These are phyloP conservation scores for Tuberolachnus salignus DNA, from an alignment of 2,888 invertebrate species.

Conservation along the genomic window DNA sequence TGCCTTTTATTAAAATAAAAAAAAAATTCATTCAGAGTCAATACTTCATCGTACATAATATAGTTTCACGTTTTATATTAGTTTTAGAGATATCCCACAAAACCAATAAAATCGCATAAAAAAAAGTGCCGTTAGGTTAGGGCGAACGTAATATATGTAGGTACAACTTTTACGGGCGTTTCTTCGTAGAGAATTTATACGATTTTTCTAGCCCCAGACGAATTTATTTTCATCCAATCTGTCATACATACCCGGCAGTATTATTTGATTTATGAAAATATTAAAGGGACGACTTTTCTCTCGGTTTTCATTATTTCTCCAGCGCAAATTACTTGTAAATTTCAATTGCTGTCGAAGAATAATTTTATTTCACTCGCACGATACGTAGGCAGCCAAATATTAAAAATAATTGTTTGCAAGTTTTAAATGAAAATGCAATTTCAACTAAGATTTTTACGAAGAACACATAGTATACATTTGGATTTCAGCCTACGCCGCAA, in stretches of 20 bases:
- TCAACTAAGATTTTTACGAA: no score
- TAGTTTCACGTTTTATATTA: conserved; percentile 14
- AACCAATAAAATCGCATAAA: background rate
- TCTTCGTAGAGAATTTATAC: background rate
- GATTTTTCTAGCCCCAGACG: no score
- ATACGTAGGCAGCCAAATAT: no score
- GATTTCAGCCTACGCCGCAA: conserved; percentile 20
- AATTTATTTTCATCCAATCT: no score
- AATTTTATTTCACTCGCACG: no score
- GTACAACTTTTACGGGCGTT: background rate
- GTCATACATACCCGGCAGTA: no score
- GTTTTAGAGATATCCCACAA: background rate
- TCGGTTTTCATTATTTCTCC: background rate
- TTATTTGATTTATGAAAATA: background rate
- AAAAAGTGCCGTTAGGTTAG: background rate
- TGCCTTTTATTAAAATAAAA: conserved; percentile 23
- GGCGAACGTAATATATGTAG: background rate
- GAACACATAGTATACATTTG: background rate
- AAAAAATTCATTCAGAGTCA: background rate
- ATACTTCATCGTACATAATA: conserved; percentile 6
- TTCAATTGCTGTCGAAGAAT: no score
- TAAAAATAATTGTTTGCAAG: no score
- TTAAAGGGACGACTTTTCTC: background rate
- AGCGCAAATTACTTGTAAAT: background rate
- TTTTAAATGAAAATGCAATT: no score